Conservation (phyloP, 1,140 invertebrate genomes). For the Brachionus calyciflorus region DNA sequence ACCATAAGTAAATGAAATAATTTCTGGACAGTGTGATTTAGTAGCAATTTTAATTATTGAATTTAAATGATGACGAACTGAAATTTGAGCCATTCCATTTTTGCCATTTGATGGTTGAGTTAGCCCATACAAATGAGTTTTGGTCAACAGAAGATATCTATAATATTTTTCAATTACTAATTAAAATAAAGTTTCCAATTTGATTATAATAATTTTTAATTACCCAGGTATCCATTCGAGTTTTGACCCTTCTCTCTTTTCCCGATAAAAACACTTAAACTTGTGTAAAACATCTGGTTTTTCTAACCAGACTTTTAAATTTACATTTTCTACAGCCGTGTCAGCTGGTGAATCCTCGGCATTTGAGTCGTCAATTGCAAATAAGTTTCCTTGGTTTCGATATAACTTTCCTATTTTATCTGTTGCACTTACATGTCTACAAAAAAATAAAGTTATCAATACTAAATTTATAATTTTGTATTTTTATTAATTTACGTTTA, state of each 20-base stretch:
- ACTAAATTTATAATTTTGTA: neutral
- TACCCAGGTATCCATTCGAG: conserved; percentile 65
- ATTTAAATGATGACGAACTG: conserved; percentile 29
- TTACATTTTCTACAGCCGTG: conserved; percentile 63
- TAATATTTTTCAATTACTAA: conserved; percentile 63
- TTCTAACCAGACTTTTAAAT: conserved; percentile 73
- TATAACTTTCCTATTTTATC: conserved; percentile 80
- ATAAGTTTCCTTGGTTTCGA: conserved; percentile 82
- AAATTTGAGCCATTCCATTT: conserved; percentile 8
- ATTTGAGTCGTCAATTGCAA: conserved; percentile 86
- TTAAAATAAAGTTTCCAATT: neutral
- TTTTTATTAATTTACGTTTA: too few relatives aligned
- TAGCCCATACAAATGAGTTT: conserved; percentile 79
- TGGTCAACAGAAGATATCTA: conserved; percentile 73
- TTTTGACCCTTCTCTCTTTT: conserved; percentile 78
- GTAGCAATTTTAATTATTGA: conserved; percentile 46
- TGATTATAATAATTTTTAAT: too few relatives aligned
- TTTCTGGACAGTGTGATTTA: conserved; percentile 39
- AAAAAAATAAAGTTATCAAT: neutral
- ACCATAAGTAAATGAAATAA: conserved; percentile 37
- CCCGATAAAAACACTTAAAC: conserved; percentile 86
- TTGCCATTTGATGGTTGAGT: neutral
- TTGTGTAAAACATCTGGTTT: conserved; percentile 76
- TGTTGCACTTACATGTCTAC: conserved; percentile 72
- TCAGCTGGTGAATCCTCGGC: conserved; percentile 63